A percentile compares a stretch with the other conserved stretches of the same genome.
Conservation (phyloP, 2,888 invertebrate species). For the Drosophila helvetica region DNA sequence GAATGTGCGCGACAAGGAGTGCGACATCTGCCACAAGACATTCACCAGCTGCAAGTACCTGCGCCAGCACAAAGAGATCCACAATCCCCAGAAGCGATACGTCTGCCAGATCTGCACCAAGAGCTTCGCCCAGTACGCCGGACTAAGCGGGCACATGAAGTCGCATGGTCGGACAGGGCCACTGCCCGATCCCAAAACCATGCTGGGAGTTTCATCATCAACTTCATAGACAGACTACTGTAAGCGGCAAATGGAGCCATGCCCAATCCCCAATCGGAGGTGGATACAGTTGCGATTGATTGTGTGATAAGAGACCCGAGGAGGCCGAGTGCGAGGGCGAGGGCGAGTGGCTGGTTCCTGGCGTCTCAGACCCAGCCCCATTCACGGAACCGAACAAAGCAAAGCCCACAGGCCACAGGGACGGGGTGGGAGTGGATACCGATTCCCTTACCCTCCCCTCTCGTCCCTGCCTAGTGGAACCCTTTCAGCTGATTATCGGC, state of each 20-base stretch:
- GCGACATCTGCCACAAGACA: conserved; percentile 69
- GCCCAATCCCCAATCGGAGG: not conserved
- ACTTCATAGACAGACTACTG: not conserved
- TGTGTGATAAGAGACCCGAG: not conserved
- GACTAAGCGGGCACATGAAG: conserved; percentile 74
- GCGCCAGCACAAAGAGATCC: conserved; percentile 72
- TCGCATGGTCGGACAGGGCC: conserved; percentile 30
- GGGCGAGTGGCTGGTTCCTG: no score
- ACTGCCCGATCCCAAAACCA: not conserved
- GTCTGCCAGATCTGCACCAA: conserved; percentile 73
- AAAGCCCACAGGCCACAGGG: no score
- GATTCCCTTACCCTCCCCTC: no score
- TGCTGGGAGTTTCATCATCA: not conserved
- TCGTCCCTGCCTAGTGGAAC: not conserved
- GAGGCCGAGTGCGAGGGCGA: no score
- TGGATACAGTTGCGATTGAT: not conserved
- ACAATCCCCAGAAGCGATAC: conserved; percentile 73
- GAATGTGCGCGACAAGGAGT: conserved; percentile 52
- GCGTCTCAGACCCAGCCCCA: no score
- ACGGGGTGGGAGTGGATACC: not conserved
- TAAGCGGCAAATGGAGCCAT: not conserved
- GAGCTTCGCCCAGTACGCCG: conserved; percentile 74
- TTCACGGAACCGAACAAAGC: no score
- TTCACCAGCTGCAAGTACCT: conserved; percentile 72
- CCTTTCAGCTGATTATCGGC: conserved; percentile 37